These are phyloP conservation scores for Danaus melanippus DNA, from an alignment of 1,140 invertebrate species.

Conservation along the genomic window DNA sequence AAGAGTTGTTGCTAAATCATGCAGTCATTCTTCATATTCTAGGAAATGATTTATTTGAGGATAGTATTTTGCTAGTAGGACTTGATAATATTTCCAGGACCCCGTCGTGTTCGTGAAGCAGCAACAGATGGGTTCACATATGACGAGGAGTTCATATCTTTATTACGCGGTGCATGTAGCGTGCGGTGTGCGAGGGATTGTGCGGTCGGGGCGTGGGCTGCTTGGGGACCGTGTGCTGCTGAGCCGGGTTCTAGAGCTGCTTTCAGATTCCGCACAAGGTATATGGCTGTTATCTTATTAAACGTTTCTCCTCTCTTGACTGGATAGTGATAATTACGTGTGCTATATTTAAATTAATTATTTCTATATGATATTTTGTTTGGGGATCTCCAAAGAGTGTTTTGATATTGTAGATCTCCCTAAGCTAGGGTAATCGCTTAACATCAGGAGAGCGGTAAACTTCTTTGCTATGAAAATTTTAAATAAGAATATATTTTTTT, in stretches of 20 bases:
- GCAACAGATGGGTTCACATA: slow-evolving; percentile 55
- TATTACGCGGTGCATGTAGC: slow-evolving; percentile 74
- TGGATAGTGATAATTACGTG: no score
- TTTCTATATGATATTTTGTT: no score
- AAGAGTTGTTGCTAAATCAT: no score
- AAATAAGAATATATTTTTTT: no score
- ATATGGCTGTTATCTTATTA: not conserved
- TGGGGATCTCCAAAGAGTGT: no score
- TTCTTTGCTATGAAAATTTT: no score
- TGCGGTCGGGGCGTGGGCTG: slow-evolving; percentile 75
- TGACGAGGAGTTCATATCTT: slow-evolving; percentile 57
- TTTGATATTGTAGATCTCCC: no score
- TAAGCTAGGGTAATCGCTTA: no score
- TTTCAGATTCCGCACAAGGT: slow-evolving; percentile 58
- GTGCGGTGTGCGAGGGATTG: slow-evolving; percentile 78
- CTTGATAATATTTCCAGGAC: slow-evolving; percentile 25
- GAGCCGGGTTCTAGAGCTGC: slow-evolving; percentile 65
- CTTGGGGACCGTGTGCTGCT: slow-evolving; percentile 72
- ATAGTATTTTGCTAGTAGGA: not conserved
- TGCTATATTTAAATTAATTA: no score
- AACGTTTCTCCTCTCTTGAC: no score
- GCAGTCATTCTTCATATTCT: no score
- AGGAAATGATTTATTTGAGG: not conserved
- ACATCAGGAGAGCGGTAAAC: no score
- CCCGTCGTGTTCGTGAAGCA: slow-evolving; percentile 50